These are phyloP conservation scores for Serilophus lunatus DNA, from an alignment of 2,113 vertebrate species.

Conservation along the genomic window DNA sequence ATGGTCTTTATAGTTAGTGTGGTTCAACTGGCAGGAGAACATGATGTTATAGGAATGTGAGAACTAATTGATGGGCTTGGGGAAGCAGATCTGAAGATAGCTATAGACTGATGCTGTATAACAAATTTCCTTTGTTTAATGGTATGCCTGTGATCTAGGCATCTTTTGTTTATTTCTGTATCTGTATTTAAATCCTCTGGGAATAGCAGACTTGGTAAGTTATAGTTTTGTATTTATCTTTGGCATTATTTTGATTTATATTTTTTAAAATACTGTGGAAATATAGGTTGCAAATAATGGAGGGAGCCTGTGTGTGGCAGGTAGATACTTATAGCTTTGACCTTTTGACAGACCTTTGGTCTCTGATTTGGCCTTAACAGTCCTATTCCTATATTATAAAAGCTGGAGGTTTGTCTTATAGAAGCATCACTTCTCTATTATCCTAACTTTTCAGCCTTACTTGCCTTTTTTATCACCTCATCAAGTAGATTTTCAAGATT, in stretches of 20 bases:
- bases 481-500: background rate
- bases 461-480: background rate
- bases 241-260: background rate
- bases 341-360: background rate
- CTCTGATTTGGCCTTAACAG: background rate
- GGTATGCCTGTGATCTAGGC: background rate
- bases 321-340: background rate
- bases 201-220: background rate
- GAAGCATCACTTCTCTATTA: background rate
- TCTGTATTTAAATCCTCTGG: background rate
- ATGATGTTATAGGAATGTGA: background rate
- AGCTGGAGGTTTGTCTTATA: background rate
- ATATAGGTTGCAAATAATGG: background rate
- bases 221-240: background rate
- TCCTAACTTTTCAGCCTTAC: background rate
- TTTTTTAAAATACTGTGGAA: background rate
- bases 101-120: background rate
- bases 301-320: background rate
- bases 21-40: background rate
- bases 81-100: background rate
- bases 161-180: background rate
- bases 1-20: background rate
- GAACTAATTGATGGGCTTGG: background rate
- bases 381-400: background rate
- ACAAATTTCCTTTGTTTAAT: background rate